Conservation (phyloP, 2,888 invertebrate genomes). For the Tridacna crocea region DNA sequence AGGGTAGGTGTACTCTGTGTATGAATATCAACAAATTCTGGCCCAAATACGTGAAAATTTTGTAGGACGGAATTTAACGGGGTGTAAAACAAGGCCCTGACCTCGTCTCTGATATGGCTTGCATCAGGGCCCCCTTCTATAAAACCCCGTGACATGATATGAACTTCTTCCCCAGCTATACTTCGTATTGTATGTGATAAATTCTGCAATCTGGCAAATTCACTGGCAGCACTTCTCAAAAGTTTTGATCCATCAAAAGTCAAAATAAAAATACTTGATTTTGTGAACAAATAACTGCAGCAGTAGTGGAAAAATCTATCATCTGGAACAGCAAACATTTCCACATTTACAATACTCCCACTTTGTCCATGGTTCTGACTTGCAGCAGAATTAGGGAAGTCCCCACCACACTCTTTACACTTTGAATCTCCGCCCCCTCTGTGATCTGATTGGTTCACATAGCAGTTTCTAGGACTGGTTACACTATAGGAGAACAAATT, state of each 20-base stretch:
- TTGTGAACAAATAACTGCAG: constrained; percentile 69
- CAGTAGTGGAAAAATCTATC: constrained; percentile 72
- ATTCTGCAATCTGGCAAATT: constrained; percentile 68
- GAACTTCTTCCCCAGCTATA: constrained; percentile 64
- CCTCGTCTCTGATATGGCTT: constrained; percentile 62
- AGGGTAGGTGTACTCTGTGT: neutral
- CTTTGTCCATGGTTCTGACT: constrained; percentile 22
- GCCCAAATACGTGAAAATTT: constrained; percentile 64
- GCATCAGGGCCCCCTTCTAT: constrained; percentile 55
- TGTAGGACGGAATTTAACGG: constrained; percentile 65
- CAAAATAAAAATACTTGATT: constrained; percentile 69
- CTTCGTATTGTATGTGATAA: constrained; percentile 70
- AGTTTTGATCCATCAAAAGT: constrained; percentile 74
- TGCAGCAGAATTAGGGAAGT: constrained; percentile 24
- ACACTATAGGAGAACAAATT: constrained; percentile 44
- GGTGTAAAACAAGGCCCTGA: constrained; percentile 66
- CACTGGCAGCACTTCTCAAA: constrained; percentile 63
- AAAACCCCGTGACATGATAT: constrained; percentile 65
- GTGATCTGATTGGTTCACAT: constrained; percentile 30
- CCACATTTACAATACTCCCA: constrained; percentile 63
- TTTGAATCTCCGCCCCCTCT: constrained; percentile 20
- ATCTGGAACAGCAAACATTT: constrained; percentile 68
- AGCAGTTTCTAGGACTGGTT: constrained; percentile 10
- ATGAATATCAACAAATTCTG: constrained; percentile 55
- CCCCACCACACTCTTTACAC: constrained; percentile 56